Conservation (phyloP, 2,797 vertebrate species). For the Pyrrhura leucotis region DNA sequence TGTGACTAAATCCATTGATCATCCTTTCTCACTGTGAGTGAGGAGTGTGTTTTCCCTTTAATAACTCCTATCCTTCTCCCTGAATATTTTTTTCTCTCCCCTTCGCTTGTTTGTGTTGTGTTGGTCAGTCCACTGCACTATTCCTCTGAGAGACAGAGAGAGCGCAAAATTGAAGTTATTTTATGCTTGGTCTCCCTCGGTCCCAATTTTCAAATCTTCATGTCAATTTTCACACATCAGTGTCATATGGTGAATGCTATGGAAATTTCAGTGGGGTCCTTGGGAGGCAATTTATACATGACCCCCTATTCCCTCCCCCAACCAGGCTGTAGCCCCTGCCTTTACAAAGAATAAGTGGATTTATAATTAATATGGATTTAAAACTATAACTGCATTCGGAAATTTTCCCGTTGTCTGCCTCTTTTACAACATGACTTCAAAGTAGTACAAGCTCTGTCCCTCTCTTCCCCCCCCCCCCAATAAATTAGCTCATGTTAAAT, state of each 20-base stretch:
- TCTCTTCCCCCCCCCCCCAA: not conserved
- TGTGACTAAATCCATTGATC: constrained; percentile 99
- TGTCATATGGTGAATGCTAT: constrained; percentile 90
- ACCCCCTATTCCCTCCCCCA: constrained; percentile 43
- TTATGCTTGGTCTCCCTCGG: constrained; percentile 96
- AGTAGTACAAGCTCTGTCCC: not conserved
- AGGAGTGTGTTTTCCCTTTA: constrained; percentile 98
- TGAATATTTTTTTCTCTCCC: constrained; percentile 79
- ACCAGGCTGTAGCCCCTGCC: constrained; percentile 44
- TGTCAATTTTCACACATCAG: constrained; percentile 98
- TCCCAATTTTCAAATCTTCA: constrained; percentile 99
- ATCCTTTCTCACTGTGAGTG: constrained; percentile 95
- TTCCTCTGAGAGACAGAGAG: constrained; percentile 93
- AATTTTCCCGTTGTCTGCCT: constrained; percentile 39
- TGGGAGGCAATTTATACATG: constrained; percentile 81
- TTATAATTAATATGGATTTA: constrained; percentile 81
- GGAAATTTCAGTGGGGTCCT: constrained; percentile 83
- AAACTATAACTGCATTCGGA: constrained; percentile 62
- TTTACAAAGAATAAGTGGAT: constrained; percentile 71
- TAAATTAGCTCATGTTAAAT: constrained; percentile 61
- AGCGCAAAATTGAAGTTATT: constrained; percentile 96
- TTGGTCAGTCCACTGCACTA: constrained; percentile 91
- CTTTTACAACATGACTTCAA: constrained; percentile 40
- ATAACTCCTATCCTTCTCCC: constrained; percentile 98
- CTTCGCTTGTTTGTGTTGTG: constrained; percentile 92